Conservation (phyloP, 1,140 invertebrate species). For the Diploscapter pachys region DNA sequence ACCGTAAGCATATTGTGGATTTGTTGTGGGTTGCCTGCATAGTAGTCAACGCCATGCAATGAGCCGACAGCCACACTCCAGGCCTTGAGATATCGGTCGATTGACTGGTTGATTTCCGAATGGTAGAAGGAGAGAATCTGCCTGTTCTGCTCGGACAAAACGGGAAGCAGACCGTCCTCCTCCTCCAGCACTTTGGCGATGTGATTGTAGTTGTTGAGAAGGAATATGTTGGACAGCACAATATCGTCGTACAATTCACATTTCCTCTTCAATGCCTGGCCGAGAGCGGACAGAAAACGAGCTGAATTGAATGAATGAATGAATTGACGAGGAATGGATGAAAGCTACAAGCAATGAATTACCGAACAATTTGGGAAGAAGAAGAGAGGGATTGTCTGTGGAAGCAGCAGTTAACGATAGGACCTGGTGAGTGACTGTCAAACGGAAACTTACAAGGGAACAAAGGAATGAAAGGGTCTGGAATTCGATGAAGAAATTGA, state of each 20-base stretch:
- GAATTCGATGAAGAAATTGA: neutral
- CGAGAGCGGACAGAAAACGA: constrained; percentile 33
- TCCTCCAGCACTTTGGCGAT: constrained; percentile 33
- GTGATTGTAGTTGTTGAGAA: constrained; percentile 39
- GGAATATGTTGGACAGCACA: constrained; percentile 24
- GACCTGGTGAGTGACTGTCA: constrained; percentile 29
- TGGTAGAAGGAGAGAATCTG: constrained; percentile 35
- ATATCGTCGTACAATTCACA: constrained; percentile 33
- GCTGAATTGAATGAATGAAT: constrained; percentile 12
- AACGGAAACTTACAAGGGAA: constrained; percentile 27
- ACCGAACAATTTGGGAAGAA: constrained; percentile 25
- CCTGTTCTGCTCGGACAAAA: constrained; percentile 27
- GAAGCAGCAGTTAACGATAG: constrained; percentile 19
- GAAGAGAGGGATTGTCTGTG: constrained; percentile 8
- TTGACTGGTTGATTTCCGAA: constrained; percentile 18
- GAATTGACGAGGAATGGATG: constrained; percentile 1
- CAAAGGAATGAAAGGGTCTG: constrained; percentile 28
- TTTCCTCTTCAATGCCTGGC: constrained; percentile 22
- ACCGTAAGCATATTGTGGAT: neutral
- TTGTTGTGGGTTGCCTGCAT: constrained; percentile 13
- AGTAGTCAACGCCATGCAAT: neutral
- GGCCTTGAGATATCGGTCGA: constrained; percentile 22
- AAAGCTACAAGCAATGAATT: neutral
- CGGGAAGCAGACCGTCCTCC: constrained; percentile 24
- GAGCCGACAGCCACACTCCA: constrained; percentile 17